These are phyloP conservation scores for Rissa tridactyla DNA, from an alignment of 2,113 vertebrate species.

Conservation along the genomic window DNA sequence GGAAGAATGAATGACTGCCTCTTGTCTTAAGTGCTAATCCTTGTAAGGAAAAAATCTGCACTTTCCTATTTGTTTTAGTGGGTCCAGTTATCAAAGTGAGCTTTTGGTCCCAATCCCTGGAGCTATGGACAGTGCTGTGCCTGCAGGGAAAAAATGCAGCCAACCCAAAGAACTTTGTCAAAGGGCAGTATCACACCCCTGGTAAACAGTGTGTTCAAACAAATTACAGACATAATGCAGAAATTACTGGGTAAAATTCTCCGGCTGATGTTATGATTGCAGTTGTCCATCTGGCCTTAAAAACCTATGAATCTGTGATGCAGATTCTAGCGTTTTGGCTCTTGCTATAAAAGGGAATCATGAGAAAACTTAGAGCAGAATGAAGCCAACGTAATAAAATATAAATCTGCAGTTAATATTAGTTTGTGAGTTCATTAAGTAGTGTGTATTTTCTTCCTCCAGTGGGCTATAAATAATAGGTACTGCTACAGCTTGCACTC, in stretches of 20 bases:
- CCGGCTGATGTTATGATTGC: not conserved
- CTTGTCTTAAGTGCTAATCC: not conserved
- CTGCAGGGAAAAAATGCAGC: not conserved
- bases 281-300: slow-evolving; percentile 44
- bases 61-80: not conserved
- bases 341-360: not conserved
- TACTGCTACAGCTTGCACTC: not conserved
- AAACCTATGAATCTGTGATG: not conserved
- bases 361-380: slow-evolving; percentile 3
- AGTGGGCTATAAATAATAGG: slow-evolving; percentile 55
- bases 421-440: slow-evolving; percentile 54
- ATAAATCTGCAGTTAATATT: slow-evolving; percentile 49
- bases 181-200: not conserved
- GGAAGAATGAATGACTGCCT: not conserved
- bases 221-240: slow-evolving; percentile 3
- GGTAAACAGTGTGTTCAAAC: not conserved
- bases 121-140: not conserved
- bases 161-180: not conserved
- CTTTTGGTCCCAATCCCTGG: not conserved
- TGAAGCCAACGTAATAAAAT: slow-evolving; percentile 32
- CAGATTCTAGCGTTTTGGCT: not conserved
- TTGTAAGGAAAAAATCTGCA: not conserved
- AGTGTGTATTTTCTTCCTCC: slow-evolving; percentile 42
- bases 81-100: fast-evolving
- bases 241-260: slow-evolving; percentile 23